A percentile compares a stretch with the other conserved stretches of the same genome.
These are phyloP conservation scores for Rhamnusium bicolor DNA, from an alignment of 2,888 invertebrate genomes.

Conservation along the genomic window DNA sequence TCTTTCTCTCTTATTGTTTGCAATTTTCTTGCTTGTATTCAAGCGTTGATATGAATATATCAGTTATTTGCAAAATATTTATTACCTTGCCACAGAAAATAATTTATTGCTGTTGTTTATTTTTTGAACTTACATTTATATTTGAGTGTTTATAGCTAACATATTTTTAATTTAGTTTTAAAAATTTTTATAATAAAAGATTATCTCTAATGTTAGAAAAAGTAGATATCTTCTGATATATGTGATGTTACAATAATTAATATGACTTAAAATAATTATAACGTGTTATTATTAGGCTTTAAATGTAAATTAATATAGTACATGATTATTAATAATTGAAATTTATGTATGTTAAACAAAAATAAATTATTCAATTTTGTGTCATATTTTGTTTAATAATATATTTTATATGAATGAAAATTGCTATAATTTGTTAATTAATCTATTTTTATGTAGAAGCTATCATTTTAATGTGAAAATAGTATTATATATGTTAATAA, in stretches of 20 bases:
- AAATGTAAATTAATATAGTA: constrained; percentile 51
- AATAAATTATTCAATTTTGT: constrained; percentile 47
- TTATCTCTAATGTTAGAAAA: constrained; percentile 40
- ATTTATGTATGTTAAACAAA: constrained; percentile 36
- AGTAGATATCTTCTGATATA: constrained; percentile 63
- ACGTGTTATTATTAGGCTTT: constrained; percentile 58
- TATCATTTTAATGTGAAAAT: constrained; percentile 53
- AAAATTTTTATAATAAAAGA: constrained; percentile 32
- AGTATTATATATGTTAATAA: constrained; percentile 57
- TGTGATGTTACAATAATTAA: constrained; percentile 68
- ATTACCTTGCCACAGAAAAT: neutral
- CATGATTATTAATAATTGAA: constrained; percentile 24
- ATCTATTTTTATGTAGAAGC: constrained; percentile 37
- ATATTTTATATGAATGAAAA: constrained; percentile 49
- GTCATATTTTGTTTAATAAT: constrained; percentile 52
- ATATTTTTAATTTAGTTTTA: constrained; percentile 11
- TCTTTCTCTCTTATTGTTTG: neutral
- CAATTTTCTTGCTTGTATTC: neutral
- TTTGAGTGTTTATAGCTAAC: neutral
- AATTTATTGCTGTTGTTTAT: constrained; percentile 11
- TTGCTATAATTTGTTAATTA: constrained; percentile 46
- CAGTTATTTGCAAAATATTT: neutral
- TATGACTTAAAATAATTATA: constrained; percentile 48
- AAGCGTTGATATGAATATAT: neutral
- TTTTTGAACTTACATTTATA: constrained; percentile 1